These are phyloP conservation scores for Nesidiocoris tenuis DNA, from an alignment of 2,888 invertebrate genomes.

Conservation along the genomic window DNA sequence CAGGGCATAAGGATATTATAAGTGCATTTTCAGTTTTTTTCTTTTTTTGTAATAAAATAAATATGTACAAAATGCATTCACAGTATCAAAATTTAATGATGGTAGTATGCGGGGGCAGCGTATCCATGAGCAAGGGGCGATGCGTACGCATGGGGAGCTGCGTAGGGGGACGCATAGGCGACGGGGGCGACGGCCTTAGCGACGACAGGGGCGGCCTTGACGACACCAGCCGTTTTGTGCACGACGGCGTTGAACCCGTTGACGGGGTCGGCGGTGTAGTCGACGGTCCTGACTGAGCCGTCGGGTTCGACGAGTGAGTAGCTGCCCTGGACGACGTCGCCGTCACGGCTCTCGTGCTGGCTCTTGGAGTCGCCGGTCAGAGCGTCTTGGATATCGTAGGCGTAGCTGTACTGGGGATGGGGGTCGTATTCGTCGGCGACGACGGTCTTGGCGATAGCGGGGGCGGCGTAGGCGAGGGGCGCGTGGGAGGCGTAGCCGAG, in stretches of 20 bases:
- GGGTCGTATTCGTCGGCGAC: conserved; percentile 33
- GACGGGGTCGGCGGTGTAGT: conserved; percentile 33
- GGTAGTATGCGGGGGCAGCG: not conserved
- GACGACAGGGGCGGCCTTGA: conserved; percentile 35
- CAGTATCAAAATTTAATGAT: not conserved
- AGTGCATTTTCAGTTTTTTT: not conserved
- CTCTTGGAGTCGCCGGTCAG: conserved; percentile 31
- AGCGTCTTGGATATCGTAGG: conserved; percentile 34
- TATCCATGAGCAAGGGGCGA: not conserved
- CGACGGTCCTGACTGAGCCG: conserved; percentile 32
- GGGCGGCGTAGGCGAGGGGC: conserved; percentile 32
- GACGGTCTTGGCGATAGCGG: conserved; percentile 24
- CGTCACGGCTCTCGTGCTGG: conserved; percentile 33
- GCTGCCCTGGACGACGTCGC: conserved; percentile 27
- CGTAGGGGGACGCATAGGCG: not conserved
- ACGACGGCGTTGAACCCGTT: conserved; percentile 35
- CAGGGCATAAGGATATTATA: too few species aligned
- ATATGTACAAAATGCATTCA: not conserved
- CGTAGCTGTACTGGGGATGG: conserved; percentile 32
- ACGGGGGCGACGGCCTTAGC: conserved; percentile 32
- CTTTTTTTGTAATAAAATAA: not conserved
- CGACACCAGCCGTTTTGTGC: conserved; percentile 28
- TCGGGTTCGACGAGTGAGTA: conserved; percentile 31
- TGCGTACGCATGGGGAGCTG: not conserved
- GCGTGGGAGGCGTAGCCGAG: conserved; percentile 28